Conservation (phyloP, 2,113 vertebrate species). For the Procavia capensis region DNA sequence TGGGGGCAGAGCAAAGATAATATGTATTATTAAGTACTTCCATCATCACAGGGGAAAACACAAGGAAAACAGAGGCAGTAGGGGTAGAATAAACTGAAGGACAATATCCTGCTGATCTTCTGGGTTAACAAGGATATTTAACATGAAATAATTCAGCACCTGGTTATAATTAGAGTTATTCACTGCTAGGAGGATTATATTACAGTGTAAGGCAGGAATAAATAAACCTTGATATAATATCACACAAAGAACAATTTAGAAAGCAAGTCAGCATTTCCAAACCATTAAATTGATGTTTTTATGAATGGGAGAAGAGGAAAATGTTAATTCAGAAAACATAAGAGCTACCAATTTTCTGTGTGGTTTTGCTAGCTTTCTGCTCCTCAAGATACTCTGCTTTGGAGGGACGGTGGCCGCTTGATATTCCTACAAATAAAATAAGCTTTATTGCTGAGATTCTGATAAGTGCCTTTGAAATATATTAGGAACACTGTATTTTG, state of each 20-base stretch:
- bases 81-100: not conserved
- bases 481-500: not conserved
- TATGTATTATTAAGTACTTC: constrained; percentile 36
- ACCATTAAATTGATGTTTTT: constrained; percentile 40
- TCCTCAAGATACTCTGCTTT: not conserved
- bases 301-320: not conserved
- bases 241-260: constrained; percentile 28
- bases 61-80: not conserved
- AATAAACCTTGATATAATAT: not conserved
- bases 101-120: not conserved
- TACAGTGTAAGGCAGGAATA: constrained; percentile 14
- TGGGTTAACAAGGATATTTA: not conserved
- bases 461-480: constrained; percentile 18
- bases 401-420: not conserved
- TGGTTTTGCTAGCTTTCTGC: not conserved
- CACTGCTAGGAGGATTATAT: not conserved
- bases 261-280: constrained; percentile 13
- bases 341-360: not conserved
- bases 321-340: not conserved
- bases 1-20: constrained; percentile 44
- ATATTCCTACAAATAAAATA: not conserved
- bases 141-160: not conserved
- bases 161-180: not conserved
- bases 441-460: not conserved
- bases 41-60: not conserved